Base-by-base conservation (phyloP, 2,888 invertebrate genomes). In the Drosophila macrothrix region DNA sequence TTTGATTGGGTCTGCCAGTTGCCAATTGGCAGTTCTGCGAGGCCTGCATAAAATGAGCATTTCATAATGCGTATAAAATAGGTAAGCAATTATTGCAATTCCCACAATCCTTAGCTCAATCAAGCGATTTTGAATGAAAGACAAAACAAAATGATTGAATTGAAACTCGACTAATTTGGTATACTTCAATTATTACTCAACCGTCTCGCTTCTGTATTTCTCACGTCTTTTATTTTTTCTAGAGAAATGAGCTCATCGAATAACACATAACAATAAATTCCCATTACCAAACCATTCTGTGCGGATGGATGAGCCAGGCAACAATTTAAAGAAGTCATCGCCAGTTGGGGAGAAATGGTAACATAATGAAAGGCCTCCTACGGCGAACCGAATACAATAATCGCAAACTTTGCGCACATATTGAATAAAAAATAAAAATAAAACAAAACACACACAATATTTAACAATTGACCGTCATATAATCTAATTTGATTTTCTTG, bases 401-500 rank as follows among this genome's bases (percentile, higher is more conserved):
- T 28, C 54, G 35, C 41, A 31, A 28, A 9, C 4, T 33, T 14
- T 19, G 14, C 28, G n/a, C 41, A 53, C 16, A 58, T 46, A 53
- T 66, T 53, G 46, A 25, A 60, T 12, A 12, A 19, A 2, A 22
- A 22, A 22, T 14, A 46, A n/a, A n/a, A 4, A 29, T 3, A 28
- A 28, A 5, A 29, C 29, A 29, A 1, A 29, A 29, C 25, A 29
- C 52, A 52, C 16, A 33, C 53, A n/a, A 39, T 19, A 28, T 25
- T 19, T 28, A 28, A 29, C 52, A 80, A 69, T 65, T 69, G 58
- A 75, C 22, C 60, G 35, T 33, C 50, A 58, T 65, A 65, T 65
- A 55, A 52, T 66, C 62, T 50, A 29, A 69, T 64, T 75, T 79
- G 79, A 58, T 37, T 69, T 74, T 64, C 28, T 46, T 46, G 46